phyloP scores from a whole-genome alignment of 92 coral and sea anemone species.

The Bergia sp. region DNA sequence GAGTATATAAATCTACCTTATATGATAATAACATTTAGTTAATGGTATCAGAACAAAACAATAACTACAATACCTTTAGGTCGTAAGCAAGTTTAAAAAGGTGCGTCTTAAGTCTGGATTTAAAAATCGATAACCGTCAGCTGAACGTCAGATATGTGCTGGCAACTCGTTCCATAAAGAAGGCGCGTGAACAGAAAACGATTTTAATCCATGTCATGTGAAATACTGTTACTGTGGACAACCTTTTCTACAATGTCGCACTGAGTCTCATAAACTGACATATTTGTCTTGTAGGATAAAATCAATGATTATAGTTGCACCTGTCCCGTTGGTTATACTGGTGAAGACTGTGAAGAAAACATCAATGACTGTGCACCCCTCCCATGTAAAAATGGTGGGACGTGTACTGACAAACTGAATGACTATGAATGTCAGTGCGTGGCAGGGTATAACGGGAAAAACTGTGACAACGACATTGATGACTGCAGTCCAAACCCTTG shows the following conservation, averaged over 20 bases:
- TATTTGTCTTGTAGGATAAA: slow-evolving; percentile 51
- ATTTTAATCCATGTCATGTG: no score
- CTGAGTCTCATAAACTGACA: neutral
- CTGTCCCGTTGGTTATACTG: slow-evolving; percentile 77
- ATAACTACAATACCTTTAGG: no score
- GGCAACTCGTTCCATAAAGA: no score
- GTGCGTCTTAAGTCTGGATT: no score
- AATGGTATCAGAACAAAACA: no score
- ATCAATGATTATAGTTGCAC: slow-evolving; percentile 68
- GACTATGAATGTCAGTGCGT: slow-evolving; percentile 74
- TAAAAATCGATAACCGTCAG: no score
- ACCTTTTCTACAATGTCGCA: neutral
- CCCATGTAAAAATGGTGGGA: slow-evolving; percentile 78
- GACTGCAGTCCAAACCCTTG: slow-evolving; percentile 68
- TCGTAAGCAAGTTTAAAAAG: no score
- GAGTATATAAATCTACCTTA: no score
- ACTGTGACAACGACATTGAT: slow-evolving; percentile 65
- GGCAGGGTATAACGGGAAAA: slow-evolving; percentile 64
- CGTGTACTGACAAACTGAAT: slow-evolving; percentile 73
- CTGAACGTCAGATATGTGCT: no score
- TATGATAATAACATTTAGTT: no score
- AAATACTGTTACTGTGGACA: neutral
- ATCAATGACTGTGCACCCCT: slow-evolving; percentile 72
- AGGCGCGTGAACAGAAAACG: no score
- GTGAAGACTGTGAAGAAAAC: slow-evolving; percentile 69